phyloP scores from a whole-genome alignment of 1,140 invertebrate genomes.

The Hylaeus volcanicus region DNA sequence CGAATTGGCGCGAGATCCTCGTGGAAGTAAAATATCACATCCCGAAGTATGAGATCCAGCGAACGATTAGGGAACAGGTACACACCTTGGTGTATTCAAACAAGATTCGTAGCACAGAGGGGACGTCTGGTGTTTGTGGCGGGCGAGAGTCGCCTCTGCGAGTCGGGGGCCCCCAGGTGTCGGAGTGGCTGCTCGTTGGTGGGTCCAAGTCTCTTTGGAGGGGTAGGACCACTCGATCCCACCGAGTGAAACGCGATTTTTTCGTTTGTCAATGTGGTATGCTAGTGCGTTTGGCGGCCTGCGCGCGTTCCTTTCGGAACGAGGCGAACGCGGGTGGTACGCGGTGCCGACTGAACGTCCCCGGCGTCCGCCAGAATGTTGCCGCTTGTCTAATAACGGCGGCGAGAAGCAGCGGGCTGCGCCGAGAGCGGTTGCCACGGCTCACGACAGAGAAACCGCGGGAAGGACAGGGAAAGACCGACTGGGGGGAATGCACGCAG shows the following conservation, averaged over 20 bases:
- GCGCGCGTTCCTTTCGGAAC: background rate
- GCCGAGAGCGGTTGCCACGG: conserved; percentile 48
- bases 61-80: background rate
- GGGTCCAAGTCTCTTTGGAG: too few species aligned
- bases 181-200: too few species aligned
- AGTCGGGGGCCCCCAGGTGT: too few species aligned
- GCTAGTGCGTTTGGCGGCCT: too few species aligned
- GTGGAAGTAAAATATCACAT: too few species aligned
- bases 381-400: conserved; percentile 47
- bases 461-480: conserved; percentile 7
- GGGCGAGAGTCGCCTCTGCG: too few species aligned
- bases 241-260: too few species aligned
- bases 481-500: conserved; percentile 33
- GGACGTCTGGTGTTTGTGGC: too few species aligned
- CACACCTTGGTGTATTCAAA: background rate
- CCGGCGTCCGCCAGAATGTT: conserved; percentile 53
- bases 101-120: background rate
- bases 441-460: conserved; percentile 13
- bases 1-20: too few species aligned
- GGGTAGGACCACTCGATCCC: too few species aligned
- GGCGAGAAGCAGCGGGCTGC: conserved; percentile 27
- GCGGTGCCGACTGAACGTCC: conserved; percentile 55
- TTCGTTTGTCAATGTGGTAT: too few species aligned
- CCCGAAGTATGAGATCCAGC: too few species aligned
- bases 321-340: conserved; percentile 44